A percentile compares a stretch with the other conserved stretches of the same genome.
Conservation (phyloP, 1,140 invertebrate species). For the Tetranychus cinnabarinus region DNA sequence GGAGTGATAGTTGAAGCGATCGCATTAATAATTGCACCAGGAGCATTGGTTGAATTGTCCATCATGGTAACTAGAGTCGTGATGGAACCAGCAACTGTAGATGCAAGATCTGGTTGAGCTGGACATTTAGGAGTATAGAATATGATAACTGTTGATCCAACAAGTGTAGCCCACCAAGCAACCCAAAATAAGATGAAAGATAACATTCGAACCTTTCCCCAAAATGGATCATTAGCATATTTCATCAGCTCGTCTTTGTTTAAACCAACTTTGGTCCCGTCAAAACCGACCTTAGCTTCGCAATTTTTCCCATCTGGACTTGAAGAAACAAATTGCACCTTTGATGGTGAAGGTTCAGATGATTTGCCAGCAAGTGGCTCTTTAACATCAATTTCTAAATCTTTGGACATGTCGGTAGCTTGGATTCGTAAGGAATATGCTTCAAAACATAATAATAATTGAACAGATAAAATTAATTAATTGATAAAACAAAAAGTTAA, state of each 20-base stretch:
- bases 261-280: conserved; percentile 29
- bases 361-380: not conserved
- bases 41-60: too few relatives aligned
- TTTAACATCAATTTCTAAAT: not conserved
- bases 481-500: too few relatives aligned
- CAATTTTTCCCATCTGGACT: not conserved
- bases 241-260: conserved; percentile 76
- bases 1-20: too few relatives aligned
- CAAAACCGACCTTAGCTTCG: not conserved
- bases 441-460: too few relatives aligned
- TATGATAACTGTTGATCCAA: conserved; percentile 56
- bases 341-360: not conserved
- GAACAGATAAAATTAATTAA: too few relatives aligned
- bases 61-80: too few relatives aligned
- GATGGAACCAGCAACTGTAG: too few relatives aligned
- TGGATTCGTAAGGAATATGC: too few relatives aligned
- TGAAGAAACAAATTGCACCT: not conserved
- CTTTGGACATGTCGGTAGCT: too few relatives aligned
- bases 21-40: too few relatives aligned
- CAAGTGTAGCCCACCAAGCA: conserved; percentile 58
- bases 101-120: too few relatives aligned
- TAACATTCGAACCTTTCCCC: conserved; percentile 56
- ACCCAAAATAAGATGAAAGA: conserved; percentile 66
- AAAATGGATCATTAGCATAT: conserved; percentile 65
- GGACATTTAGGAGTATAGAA: conserved; percentile 53